Conservation (phyloP, 2,113 vertebrate genomes). For the Leptocoma aspasia region DNA sequence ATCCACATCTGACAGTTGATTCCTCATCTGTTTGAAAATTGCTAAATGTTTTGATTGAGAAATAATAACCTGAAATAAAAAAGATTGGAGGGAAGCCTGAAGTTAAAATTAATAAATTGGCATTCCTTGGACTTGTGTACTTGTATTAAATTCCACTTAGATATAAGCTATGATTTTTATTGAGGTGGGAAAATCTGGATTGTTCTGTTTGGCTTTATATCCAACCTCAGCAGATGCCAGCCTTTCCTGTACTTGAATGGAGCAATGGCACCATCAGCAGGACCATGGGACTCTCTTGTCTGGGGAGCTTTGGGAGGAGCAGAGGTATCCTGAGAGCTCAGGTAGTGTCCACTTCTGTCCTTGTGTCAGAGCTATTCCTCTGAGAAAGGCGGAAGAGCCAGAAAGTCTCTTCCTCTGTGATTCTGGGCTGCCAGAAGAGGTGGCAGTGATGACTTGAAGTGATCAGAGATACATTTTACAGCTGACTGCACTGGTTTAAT, state of each 20-base stretch:
- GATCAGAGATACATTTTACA: not conserved
- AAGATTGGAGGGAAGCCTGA: not conserved
- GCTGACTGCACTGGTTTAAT: not conserved
- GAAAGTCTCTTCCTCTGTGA: not conserved
- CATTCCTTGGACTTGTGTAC: not conserved
- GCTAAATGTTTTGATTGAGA: not conserved
- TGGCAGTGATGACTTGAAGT: not conserved
- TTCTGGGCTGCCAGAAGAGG: not conserved
- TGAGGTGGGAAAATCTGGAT: not conserved
- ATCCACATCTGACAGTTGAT: not conserved
- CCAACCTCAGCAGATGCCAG: not conserved
- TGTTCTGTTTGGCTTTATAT: not conserved
- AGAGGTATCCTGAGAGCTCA: not conserved
- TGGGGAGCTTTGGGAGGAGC: not conserved
- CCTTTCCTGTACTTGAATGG: not conserved
- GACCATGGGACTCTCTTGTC: fast-evolving
- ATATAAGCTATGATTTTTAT: not conserved
- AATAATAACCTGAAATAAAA: not conserved
- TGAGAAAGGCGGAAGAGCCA: not conserved
- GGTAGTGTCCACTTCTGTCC: not conserved
- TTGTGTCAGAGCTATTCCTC: not conserved
- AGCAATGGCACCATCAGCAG: not conserved
- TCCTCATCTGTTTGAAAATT: not conserved
- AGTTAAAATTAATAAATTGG: not conserved
- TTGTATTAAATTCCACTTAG: not conserved